These are phyloP conservation scores for Paracyclopina nana DNA, from an alignment of 1,140 invertebrate genomes.

Conservation along the genomic window DNA sequence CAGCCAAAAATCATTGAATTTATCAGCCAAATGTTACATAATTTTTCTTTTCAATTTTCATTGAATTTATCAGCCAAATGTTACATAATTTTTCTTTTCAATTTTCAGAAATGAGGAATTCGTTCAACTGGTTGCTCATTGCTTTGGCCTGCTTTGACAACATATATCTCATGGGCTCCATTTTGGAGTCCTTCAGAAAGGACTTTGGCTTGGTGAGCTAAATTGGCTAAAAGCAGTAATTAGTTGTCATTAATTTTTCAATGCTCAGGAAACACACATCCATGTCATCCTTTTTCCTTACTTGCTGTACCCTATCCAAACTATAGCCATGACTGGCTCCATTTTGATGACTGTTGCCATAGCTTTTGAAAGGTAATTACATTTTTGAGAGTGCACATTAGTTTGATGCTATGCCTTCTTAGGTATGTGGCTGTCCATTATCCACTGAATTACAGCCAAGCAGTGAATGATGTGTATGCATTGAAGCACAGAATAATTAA, in stretches of 20 bases:
- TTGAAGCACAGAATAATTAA: background rate
- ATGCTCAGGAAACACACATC: background rate
- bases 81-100: too few species aligned
- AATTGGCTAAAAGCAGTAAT: too few species aligned
- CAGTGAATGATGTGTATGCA: background rate
- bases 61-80: too few species aligned
- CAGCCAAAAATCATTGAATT: too few species aligned
- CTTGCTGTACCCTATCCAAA: constrained; percentile 13
- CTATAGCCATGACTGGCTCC: constrained; percentile 13
- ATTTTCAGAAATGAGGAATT: constrained; percentile 8
- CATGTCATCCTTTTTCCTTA: constrained; percentile 12
- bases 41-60: too few species aligned
- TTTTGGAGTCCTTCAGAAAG: constrained; percentile 1
- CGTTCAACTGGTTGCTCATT: constrained; percentile 4
- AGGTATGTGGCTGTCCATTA: constrained; percentile 13
- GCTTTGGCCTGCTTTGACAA: constrained; percentile 3
- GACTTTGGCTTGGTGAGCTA: constrained; percentile 1
- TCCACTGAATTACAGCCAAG: constrained; percentile 8
- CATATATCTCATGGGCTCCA: constrained; percentile 7
- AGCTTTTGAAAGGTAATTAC: constrained; percentile 8
- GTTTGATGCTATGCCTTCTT: too few species aligned
- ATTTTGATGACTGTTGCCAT: constrained; percentile 16
- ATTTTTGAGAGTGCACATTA: too few species aligned
- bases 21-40: too few species aligned
- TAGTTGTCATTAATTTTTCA: too few species aligned